Conservation (phyloP, 2,113 vertebrate species). For the Megalops atlanticus region DNA sequence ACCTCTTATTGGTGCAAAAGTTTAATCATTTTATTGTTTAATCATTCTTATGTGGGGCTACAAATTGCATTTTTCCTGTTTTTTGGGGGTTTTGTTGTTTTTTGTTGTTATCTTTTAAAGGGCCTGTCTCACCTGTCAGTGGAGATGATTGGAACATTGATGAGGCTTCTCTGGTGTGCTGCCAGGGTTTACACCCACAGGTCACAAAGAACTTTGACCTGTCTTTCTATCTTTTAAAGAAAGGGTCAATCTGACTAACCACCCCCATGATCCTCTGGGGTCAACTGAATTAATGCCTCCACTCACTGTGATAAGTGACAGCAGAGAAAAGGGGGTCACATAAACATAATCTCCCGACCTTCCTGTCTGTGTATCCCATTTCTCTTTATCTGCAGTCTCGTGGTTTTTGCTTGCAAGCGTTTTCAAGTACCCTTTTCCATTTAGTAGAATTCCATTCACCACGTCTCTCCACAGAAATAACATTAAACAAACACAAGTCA, state of each 20-base stretch:
- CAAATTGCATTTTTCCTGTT: too few relatives aligned
- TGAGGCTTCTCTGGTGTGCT: background rate
- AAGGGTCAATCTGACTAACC: background rate
- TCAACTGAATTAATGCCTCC: background rate
- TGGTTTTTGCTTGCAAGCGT: background rate
- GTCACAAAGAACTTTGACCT: background rate
- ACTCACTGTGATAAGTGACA: background rate
- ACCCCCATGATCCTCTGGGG: slow-evolving; percentile 5
- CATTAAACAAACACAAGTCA: slow-evolving; percentile 42
- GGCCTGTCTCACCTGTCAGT: background rate
- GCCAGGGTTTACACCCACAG: background rate
- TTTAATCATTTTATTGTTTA: too few relatives aligned
- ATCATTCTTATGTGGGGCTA: too few relatives aligned
- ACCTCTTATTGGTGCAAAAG: too few relatives aligned
- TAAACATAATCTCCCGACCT: background rate
- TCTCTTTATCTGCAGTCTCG: too few relatives aligned
- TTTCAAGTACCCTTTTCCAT: background rate
- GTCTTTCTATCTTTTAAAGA: background rate
- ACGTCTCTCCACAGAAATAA: slow-evolving; percentile 41
- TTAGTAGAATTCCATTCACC: slow-evolving; percentile 29
- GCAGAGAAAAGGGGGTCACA: background rate
- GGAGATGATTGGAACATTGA: background rate
- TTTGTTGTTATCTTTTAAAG: background rate
- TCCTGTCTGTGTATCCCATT: background rate
- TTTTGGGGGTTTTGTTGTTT: background rate